Evolutionary conservation across 2,113 vertebrate genomes (phyloP).

Genomic region (Apteryx owenii): DNA sequence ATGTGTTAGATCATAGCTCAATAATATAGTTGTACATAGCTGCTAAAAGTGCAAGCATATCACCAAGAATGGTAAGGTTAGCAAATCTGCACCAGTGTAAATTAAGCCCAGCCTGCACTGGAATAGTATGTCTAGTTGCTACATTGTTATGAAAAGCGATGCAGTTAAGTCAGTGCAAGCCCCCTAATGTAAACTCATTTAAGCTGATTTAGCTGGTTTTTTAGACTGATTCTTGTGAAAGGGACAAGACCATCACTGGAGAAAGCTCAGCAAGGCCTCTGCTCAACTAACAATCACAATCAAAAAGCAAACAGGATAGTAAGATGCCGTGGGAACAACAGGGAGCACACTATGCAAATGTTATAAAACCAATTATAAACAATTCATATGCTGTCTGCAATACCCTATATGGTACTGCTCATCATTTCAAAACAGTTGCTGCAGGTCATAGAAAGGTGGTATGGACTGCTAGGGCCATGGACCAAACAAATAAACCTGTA

Average conservation of each 20-base stretch:
- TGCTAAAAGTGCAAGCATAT: neutral
- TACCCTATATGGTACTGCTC: rapidly evolving
- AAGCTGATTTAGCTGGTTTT: neutral
- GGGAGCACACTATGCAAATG: neutral
- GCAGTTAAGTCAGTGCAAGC: neutral
- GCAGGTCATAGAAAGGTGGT: neutral
- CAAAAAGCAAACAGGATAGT: neutral
- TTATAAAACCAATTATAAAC: neutral
- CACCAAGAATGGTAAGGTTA: neutral
- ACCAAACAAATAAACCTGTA: neutral
- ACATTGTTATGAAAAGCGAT: neutral
- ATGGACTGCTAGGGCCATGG: no score
- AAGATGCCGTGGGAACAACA: neutral
- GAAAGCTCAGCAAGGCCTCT: neutral
- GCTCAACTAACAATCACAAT: neutral
- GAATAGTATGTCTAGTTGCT: neutral
- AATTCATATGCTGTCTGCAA: neutral
- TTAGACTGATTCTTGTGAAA: neutral
- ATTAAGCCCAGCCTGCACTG: neutral
- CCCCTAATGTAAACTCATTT: neutral
- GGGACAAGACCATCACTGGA: rapidly evolving
- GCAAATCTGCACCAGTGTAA: neutral
- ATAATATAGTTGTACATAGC: neutral
- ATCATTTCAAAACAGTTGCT: neutral
- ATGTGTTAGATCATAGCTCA: neutral